A percentile compares a stretch with the other conserved stretches of the same genome.
Evolutionary conservation across 2,888 invertebrate species (phyloP).

Genomic region (Chloroclysta siterata): DNA sequence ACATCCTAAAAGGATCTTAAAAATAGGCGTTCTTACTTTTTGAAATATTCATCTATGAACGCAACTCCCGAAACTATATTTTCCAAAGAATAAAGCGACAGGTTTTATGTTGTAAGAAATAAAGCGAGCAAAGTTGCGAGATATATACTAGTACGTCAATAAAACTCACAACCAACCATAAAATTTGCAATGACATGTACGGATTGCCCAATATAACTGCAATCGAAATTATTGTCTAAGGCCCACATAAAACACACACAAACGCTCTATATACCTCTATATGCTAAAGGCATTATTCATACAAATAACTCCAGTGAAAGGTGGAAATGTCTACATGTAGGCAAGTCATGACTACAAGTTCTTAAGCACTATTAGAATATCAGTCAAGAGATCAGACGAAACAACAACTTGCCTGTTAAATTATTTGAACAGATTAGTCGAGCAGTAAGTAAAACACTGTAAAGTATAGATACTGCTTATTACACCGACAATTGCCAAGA

Average conservation of each 20-base stretch:
- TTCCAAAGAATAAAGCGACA: no score
- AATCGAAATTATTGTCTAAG: constrained; percentile 2
- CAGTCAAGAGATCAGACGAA: constrained; percentile 32
- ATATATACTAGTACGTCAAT: background rate
- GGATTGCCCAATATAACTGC: constrained; percentile 7
- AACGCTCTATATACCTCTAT: background rate
- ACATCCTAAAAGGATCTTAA: no score
- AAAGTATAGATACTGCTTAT: constrained; percentile 26
- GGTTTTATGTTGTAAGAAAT: no score
- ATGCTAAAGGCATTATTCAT: constrained; percentile 13
- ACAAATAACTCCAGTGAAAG: constrained; percentile 32
- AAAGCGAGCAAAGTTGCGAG: background rate
- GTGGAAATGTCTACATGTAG: constrained; percentile 30
- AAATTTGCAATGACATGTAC: background rate
- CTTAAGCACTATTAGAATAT: constrained; percentile 31
- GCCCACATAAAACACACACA: background rate
- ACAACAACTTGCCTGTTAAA: constrained; percentile 35
- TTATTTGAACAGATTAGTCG: constrained; percentile 36
- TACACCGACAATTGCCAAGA: constrained; percentile 32
- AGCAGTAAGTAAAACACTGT: constrained; percentile 32
- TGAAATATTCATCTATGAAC: no score
- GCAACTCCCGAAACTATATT: no score
- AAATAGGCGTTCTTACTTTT: no score
- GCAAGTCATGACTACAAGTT: constrained; percentile 27
- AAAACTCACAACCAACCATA: constrained; percentile 5